Percentiles rank a stretch among this genome's conserved stretches.
phyloP scores from a whole-genome alignment of 2,113 vertebrate species.

The Eublepharis macularius region DNA sequence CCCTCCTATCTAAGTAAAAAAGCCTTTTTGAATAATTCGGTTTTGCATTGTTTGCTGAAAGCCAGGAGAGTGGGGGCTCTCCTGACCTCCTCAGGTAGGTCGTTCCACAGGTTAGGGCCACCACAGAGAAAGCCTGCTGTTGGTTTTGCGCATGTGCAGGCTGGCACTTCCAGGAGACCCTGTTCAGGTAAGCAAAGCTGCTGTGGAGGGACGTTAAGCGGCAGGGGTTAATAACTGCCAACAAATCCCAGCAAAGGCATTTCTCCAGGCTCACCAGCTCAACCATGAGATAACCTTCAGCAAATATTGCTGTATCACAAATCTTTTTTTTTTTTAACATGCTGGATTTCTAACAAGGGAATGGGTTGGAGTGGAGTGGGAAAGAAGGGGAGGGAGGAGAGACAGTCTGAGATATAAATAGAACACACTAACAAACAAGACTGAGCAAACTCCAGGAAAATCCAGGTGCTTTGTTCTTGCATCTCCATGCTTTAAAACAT shows the following conservation, averaged over 20 bases:
- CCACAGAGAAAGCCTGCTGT: too few species aligned
- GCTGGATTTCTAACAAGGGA: not conserved
- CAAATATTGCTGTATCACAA: not conserved
- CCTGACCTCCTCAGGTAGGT: too few species aligned
- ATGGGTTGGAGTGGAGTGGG: not conserved
- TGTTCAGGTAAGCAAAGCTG: too few species aligned
- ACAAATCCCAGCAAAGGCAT: not conserved
- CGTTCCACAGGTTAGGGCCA: too few species aligned
- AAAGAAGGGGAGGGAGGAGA: not conserved
- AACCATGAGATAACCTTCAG: not conserved
- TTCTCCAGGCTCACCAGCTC: not conserved
- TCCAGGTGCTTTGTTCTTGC: not conserved
- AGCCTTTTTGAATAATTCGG: too few species aligned
- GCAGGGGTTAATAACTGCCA: not conserved
- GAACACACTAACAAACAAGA: not conserved
- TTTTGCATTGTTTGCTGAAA: too few species aligned
- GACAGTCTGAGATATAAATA: slow-evolving; percentile 13
- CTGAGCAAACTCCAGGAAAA: not conserved
- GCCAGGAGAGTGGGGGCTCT: too few species aligned
- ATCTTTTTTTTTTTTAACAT: not conserved
- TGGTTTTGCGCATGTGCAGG: too few species aligned
- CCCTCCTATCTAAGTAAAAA: too few species aligned
- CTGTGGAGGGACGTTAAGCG: too few species aligned
- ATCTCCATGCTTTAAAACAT: slow-evolving; percentile 17
- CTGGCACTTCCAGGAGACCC: too few species aligned